These are phyloP conservation scores for Halictus rubicundus DNA, from an alignment of 1,140 invertebrate species.

Conservation along the genomic window DNA sequence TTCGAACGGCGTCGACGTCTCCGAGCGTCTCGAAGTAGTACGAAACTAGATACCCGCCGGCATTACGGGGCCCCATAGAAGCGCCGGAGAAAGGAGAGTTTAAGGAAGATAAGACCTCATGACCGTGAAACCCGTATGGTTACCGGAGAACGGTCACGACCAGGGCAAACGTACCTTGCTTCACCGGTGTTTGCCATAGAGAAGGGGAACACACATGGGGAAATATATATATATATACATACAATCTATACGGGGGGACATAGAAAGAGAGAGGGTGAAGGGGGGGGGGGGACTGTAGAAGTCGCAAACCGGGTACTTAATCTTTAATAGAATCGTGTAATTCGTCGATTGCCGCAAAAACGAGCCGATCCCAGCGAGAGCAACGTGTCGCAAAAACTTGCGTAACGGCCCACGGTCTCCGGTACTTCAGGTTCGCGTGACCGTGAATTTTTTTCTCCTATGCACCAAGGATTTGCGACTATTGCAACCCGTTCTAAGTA, in stretches of 20 bases:
- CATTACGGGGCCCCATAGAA: slow-evolving; percentile 35
- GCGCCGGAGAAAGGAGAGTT: slow-evolving; percentile 43
- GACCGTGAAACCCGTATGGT: slow-evolving; percentile 49
- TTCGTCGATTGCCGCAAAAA: slow-evolving; percentile 57
- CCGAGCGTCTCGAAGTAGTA: slow-evolving; percentile 46
- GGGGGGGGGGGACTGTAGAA: background rate
- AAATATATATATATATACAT: too few species aligned
- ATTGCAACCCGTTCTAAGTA: background rate
- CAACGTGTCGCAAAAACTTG: slow-evolving; percentile 42
- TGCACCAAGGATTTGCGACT: background rate
- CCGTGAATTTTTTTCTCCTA: background rate
- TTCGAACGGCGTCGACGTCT: background rate
- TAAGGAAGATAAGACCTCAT: slow-evolving; percentile 56
- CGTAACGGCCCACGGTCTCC: slow-evolving; percentile 8
- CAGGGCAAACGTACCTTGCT: slow-evolving; percentile 10
- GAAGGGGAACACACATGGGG: too few species aligned
- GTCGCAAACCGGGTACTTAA: slow-evolving; percentile 18
- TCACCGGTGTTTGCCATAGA: too few species aligned
- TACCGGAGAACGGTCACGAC: slow-evolving; percentile 26
- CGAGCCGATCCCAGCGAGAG: background rate
- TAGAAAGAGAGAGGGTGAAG: background rate
- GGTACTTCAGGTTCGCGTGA: background rate
- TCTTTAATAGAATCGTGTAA: slow-evolving; percentile 61
- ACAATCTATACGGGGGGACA: too few species aligned
- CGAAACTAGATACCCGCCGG: slow-evolving; percentile 55